These are phyloP conservation scores for Lepeophtheirus salmonis DNA, from an alignment of 1,140 invertebrate species.

Conservation along the genomic window DNA sequence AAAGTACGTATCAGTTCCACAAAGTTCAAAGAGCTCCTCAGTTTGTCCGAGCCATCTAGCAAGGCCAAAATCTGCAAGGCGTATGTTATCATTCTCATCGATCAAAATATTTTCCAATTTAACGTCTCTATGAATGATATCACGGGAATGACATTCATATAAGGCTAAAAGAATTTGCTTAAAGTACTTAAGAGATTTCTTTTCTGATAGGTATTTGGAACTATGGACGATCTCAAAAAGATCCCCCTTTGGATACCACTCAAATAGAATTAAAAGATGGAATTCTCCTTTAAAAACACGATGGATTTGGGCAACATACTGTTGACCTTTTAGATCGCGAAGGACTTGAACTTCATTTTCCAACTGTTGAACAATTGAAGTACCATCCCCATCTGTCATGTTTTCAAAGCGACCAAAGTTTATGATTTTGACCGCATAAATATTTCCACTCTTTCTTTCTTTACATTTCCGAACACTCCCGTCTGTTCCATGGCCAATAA, in stretches of 20 bases:
- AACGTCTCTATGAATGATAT: neutral
- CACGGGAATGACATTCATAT: neutral
- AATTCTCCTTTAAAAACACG: neutral
- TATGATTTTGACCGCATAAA: neutral
- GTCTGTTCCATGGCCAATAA: neutral
- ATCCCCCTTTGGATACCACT: neutral
- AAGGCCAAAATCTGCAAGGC: neutral
- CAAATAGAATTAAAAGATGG: neutral
- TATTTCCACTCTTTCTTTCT: neutral
- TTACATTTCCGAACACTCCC: neutral
- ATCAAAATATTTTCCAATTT: neutral
- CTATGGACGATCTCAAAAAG: neutral
- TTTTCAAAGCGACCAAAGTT: neutral
- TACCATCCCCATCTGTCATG: neutral
- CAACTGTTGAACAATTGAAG: neutral
- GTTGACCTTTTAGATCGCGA: neutral
- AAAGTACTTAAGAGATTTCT: neutral
- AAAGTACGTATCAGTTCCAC: neutral
- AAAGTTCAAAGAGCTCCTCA: neutral
- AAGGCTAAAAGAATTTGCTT: neutral
- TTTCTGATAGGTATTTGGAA: neutral
- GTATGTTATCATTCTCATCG: neutral
- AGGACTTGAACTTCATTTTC: neutral
- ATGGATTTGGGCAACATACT: neutral
- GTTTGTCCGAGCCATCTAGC: neutral